Evolutionary conservation across 2,113 vertebrate species (phyloP).

Genomic region (Neolamprologus devosi): DNA sequence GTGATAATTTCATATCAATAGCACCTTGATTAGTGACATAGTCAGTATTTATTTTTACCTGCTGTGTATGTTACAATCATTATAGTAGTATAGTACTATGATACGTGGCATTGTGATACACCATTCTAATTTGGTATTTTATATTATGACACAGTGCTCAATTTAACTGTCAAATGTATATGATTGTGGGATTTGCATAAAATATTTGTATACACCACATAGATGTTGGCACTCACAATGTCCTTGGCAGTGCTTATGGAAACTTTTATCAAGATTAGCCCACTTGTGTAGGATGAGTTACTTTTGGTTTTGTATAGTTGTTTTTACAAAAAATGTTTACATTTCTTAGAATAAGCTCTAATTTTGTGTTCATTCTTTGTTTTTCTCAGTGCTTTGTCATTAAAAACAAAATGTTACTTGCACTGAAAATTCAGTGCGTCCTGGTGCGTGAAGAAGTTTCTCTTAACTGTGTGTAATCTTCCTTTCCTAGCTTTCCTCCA

Average conservation of each 20-base stretch:
- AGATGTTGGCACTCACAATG: background rate
- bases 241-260: background rate
- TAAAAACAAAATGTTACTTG: background rate
- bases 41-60: background rate
- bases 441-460: background rate
- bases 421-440: background rate
- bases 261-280: background rate
- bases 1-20: background rate
- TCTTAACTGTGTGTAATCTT: slow-evolving; percentile 16
- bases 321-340: background rate
- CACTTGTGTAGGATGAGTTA: background rate
- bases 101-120: background rate
- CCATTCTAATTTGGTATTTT: background rate
- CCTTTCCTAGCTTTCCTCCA: slow-evolving; percentile 19
- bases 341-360: background rate
- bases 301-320: background rate
- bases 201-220: background rate
- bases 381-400: background rate
- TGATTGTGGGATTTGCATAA: background rate
- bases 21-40: background rate
- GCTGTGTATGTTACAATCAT: background rate
- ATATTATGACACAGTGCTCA: background rate
- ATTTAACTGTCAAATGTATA: background rate
- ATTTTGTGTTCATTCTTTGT: background rate
- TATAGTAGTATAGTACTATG: background rate